These are phyloP conservation scores for Leptinotarsa undecemlineata DNA, from an alignment of 1,140 invertebrate species.

Conservation along the genomic window DNA sequence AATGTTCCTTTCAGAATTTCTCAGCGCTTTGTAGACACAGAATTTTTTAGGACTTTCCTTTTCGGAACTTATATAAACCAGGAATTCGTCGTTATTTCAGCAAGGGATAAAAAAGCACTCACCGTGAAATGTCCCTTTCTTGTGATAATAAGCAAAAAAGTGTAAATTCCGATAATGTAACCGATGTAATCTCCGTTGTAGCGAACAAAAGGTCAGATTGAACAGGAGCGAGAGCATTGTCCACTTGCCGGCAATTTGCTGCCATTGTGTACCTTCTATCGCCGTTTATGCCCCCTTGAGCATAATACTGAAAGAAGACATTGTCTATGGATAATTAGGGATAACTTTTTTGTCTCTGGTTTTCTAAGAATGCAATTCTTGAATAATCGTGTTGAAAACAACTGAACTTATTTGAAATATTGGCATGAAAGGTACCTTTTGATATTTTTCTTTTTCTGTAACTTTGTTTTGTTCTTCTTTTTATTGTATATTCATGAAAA, in stretches of 20 bases:
- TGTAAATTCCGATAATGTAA: conserved; percentile 2
- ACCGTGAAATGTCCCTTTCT: conserved; percentile 3
- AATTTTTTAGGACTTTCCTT: not conserved
- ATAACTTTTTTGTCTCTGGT: not conserved
- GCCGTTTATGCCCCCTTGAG: conserved; percentile 1
- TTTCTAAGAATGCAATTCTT: not conserved
- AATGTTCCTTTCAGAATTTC: not conserved
- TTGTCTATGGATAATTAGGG: conserved; percentile 5
- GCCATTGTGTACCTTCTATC: not conserved
- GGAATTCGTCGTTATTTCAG: conserved; percentile 7
- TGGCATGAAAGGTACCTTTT: no score
- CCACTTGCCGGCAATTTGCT: conserved; percentile 1
- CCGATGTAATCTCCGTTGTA: conserved; percentile 2
- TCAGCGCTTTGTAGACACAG: not conserved
- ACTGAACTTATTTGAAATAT: no score
- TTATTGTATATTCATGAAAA: no score
- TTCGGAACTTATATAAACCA: not conserved
- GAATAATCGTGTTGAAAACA: not conserved
- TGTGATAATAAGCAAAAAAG: conserved; percentile 8
- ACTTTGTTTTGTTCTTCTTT: no score
- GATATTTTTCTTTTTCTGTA: no score
- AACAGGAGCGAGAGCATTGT: conserved; percentile 4
- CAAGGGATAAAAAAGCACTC: not conserved
- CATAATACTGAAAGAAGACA: not conserved
- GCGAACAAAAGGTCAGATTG: conserved; percentile 7